Conservation (phyloP, 2,797 vertebrate genomes). For the Chaunax sp. region DNA sequence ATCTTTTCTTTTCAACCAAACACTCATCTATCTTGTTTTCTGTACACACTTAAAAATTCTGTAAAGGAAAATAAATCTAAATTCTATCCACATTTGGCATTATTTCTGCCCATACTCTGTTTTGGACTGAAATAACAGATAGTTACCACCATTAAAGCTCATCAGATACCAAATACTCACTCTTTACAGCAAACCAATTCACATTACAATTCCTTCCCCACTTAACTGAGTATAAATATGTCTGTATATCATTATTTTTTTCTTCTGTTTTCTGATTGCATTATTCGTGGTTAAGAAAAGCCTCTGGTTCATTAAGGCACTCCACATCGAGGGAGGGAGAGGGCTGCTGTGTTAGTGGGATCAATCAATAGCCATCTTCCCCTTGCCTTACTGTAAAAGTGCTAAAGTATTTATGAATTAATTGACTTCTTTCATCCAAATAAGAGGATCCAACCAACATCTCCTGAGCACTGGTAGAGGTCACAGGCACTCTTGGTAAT, state of each 20-base stretch:
- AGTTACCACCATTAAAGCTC: slow-evolving; percentile 32
- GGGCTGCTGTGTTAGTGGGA: slow-evolving; percentile 79
- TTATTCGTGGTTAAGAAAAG: slow-evolving; percentile 74
- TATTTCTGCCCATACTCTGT: slow-evolving; percentile 11
- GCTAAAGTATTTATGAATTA: slow-evolving; percentile 91
- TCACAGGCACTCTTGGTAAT: slow-evolving; percentile 77
- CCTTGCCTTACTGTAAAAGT: slow-evolving; percentile 86
- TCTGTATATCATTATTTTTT: slow-evolving; percentile 66
- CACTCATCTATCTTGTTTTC: slow-evolving; percentile 19
- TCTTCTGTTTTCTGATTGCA: slow-evolving; percentile 60
- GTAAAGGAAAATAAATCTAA: neutral
- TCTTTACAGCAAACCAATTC: slow-evolving; percentile 44
- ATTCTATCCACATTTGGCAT: neutral
- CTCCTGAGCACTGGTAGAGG: slow-evolving; percentile 73
- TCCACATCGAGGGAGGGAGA: slow-evolving; percentile 57
- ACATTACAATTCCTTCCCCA: slow-evolving; percentile 51
- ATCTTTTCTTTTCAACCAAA: slow-evolving; percentile 15
- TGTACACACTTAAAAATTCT: neutral
- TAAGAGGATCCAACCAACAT: slow-evolving; percentile 64
- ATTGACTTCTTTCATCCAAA: slow-evolving; percentile 84
- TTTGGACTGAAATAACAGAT: slow-evolving; percentile 20
- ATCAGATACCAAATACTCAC: slow-evolving; percentile 44
- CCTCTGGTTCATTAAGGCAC: slow-evolving; percentile 67
- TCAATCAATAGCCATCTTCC: slow-evolving; percentile 85
- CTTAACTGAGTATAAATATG: slow-evolving; percentile 53